A percentile compares a stretch with the other conserved stretches of the same genome.
Conservation (phyloP, 2,797 vertebrate species). For the Phrynocephalus forsythii region DNA sequence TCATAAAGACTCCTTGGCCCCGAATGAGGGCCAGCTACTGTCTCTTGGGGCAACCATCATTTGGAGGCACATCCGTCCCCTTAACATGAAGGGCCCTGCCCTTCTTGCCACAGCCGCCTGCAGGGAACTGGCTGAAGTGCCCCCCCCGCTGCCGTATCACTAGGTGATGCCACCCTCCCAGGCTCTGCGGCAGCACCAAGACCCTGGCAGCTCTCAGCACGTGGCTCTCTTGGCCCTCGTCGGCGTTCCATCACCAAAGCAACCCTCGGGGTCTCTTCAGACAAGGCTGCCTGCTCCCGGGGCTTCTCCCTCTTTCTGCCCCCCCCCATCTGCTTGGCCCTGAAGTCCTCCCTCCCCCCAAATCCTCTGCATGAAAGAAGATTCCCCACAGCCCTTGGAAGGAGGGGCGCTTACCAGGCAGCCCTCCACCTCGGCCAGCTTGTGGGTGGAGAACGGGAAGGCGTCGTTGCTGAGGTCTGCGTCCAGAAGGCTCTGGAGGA, state of each 20-base stretch:
- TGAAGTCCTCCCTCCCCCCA: background rate
- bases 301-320: background rate
- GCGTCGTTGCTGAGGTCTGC: conserved; percentile 89
- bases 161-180: background rate
- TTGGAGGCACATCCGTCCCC: no score
- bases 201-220: rapidly evolving
- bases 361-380: no score
- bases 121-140: background rate
- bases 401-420: conserved; percentile 81
- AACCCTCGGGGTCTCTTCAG: background rate
- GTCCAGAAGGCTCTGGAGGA: conserved; percentile 91
- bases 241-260: background rate
- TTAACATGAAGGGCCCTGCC: no score
- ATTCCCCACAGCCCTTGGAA: no score
- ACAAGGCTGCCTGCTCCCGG: background rate
- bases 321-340: conserved; percentile 57
- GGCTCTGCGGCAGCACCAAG: rapidly evolving
- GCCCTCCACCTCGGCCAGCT: conserved; percentile 83
- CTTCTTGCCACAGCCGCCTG: background rate
- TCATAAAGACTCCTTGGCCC: no score
- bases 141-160: background rate
- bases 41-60: no score
- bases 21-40: no score
- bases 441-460: conserved; percentile 95
- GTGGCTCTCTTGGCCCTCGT: background rate